Evolutionary conservation across 2,113 vertebrate genomes (phyloP).

Genomic region (Scomber japonicus): DNA sequence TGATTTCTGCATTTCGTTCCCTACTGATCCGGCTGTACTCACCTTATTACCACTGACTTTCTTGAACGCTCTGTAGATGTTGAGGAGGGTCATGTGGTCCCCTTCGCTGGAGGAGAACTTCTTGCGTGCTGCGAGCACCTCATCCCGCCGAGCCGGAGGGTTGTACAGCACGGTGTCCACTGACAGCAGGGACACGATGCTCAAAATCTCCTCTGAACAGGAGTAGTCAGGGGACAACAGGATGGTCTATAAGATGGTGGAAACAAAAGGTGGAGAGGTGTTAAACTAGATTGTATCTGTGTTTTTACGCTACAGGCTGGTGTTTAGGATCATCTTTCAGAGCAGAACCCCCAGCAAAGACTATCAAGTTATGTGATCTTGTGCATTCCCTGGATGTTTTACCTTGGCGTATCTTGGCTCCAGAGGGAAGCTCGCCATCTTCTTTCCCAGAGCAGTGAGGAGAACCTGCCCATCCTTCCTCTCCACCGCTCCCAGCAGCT

Average conservation of each 20-base stretch:
- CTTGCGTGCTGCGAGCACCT: constrained; percentile 89
- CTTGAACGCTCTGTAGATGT: constrained; percentile 92
- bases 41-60: constrained; percentile 91
- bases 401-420: constrained; percentile 97
- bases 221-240: constrained; percentile 92
- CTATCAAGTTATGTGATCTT: not conserved
- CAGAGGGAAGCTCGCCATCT: constrained; percentile 96
- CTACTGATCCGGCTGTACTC: not conserved
- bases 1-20: not conserved
- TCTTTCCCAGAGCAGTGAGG: constrained; percentile 92
- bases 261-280: not conserved
- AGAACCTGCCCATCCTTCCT: constrained; percentile 86
- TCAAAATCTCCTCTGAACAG: constrained; percentile 95
- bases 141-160: constrained; percentile 90
- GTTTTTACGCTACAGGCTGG: not conserved
- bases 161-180: constrained; percentile 95
- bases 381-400: not conserved
- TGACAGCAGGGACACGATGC: constrained; percentile 91
- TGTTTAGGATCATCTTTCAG: no score
- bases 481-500: constrained; percentile 92
- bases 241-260: constrained; percentile 87
- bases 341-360: not conserved
- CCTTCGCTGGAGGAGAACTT: constrained; percentile 96
- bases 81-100: constrained; percentile 94
- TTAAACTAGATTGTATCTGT: not conserved